These are phyloP conservation scores for Aleiodes leptofemur DNA, from an alignment of 2,888 invertebrate genomes.

Conservation along the genomic window DNA sequence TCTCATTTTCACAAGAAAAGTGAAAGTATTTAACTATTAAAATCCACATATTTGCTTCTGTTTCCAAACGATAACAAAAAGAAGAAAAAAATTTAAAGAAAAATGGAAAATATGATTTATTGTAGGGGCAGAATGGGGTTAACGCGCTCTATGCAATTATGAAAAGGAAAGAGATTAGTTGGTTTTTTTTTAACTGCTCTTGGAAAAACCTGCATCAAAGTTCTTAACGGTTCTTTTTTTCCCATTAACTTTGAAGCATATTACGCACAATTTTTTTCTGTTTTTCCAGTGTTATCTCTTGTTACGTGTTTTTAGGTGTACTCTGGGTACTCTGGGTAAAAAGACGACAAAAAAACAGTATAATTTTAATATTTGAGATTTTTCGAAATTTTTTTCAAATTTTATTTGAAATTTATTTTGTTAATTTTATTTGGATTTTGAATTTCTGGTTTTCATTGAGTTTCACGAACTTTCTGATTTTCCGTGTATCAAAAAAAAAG, in stretches of 20 bases:
- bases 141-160: constrained; percentile 20
- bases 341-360: too few relatives aligned
- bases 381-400: too few relatives aligned
- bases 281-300: too few relatives aligned
- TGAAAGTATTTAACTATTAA: constrained; percentile 18
- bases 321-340: too few relatives aligned
- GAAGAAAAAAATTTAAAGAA: constrained; percentile 5
- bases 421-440: too few relatives aligned
- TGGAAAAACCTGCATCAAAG: constrained; percentile 25
- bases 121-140: constrained; percentile 34
- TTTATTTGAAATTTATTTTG: too few relatives aligned
- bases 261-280: too few relatives aligned
- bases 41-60: constrained; percentile 13
- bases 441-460: too few relatives aligned
- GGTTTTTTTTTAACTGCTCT: constrained; percentile 20
- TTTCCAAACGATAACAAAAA: constrained; percentile 11
- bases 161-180: constrained; percentile 29
- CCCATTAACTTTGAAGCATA: constrained; percentile 4
- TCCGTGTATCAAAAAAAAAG: too few relatives aligned
- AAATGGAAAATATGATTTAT: constrained; percentile 34
- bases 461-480: too few relatives aligned
- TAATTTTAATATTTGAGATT: too few relatives aligned
- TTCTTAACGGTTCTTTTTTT: constrained; percentile 2
- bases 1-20: constrained; percentile 1
- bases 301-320: too few relatives aligned